phyloP scores from a whole-genome alignment of 1,140 invertebrate genomes.

The Philopotamus ludificatus region DNA sequence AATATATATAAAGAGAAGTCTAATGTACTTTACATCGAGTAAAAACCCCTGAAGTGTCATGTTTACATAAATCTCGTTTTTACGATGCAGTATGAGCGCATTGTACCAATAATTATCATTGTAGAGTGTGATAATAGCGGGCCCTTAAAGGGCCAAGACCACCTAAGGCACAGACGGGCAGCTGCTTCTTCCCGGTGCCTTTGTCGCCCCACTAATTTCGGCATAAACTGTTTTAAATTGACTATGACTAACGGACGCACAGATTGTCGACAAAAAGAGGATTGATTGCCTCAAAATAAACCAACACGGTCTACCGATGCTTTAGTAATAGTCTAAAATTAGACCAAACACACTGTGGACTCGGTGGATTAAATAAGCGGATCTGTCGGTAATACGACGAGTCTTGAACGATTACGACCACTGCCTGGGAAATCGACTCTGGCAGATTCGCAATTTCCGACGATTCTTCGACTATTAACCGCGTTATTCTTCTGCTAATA shows the following conservation, averaged over 20 bases:
- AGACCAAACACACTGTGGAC: too few species aligned
- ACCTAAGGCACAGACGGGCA: conserved; percentile 12
- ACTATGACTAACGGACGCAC: conserved; percentile 22
- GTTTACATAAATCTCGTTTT: conserved; percentile 20
- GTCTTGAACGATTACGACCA: too few species aligned
- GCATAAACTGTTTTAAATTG: conserved; percentile 27
- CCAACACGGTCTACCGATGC: neutral
- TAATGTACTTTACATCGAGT: too few species aligned
- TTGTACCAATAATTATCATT: conserved; percentile 31
- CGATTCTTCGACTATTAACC: too few species aligned
- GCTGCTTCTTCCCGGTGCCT: conserved; percentile 13
- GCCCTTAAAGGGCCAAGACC: conserved; percentile 20
- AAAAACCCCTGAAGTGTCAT: too few species aligned
- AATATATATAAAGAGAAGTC: too few species aligned
- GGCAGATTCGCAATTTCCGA: too few species aligned
- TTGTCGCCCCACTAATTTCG: conserved; percentile 23
- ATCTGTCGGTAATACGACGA: too few species aligned
- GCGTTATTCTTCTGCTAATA: too few species aligned
- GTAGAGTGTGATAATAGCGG: conserved; percentile 20
- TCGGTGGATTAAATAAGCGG: too few species aligned
- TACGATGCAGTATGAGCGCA: neutral
- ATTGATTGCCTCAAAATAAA: neutral
- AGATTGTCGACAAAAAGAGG: conserved; percentile 7
- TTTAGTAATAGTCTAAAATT: too few species aligned
- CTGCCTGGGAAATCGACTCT: too few species aligned